phyloP scores from a whole-genome alignment of 2,797 vertebrate species.

The Bovichtus variegatus region DNA sequence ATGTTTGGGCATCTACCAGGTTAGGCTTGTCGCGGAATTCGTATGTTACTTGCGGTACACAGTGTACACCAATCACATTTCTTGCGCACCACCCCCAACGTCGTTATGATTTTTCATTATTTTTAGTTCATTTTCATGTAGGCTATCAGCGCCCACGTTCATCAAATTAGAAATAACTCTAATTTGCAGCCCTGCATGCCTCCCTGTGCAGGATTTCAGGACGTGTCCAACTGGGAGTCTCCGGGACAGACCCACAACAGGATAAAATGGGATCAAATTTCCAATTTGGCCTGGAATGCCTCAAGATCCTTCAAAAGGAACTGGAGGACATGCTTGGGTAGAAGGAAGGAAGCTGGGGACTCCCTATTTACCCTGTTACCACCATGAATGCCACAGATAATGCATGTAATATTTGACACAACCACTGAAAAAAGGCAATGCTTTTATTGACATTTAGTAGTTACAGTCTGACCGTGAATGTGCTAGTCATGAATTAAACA shows the following conservation, averaged over 20 bases:
- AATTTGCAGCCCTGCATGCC: too few relatives aligned
- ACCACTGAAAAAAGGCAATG: background rate
- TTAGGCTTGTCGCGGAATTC: too few relatives aligned
- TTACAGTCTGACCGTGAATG: too few relatives aligned
- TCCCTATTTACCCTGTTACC: background rate
- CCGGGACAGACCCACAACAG: background rate
- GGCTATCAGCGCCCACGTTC: too few relatives aligned
- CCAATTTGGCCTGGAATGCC: slow-evolving; percentile 21
- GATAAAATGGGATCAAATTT: background rate
- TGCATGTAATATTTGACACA: background rate
- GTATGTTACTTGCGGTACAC: too few relatives aligned
- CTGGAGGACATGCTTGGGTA: background rate
- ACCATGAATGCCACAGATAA: background rate
- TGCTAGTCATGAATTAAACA: background rate
- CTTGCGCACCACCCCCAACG: too few relatives aligned
- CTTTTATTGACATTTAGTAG: background rate
- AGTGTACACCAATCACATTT: too few relatives aligned
- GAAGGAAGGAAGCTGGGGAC: background rate
- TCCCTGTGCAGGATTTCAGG: slow-evolving; percentile 1
- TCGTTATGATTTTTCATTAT: too few relatives aligned
- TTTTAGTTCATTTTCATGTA: too few relatives aligned
- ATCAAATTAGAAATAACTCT: too few relatives aligned
- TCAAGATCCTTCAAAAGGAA: background rate
- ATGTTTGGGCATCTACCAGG: background rate
- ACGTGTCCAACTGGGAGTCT: background rate